A percentile compares a stretch with the other conserved stretches of the same genome.
These are phyloP conservation scores for Megalops cyprinoides DNA, from an alignment of 2,797 vertebrate genomes.

Conservation along the genomic window DNA sequence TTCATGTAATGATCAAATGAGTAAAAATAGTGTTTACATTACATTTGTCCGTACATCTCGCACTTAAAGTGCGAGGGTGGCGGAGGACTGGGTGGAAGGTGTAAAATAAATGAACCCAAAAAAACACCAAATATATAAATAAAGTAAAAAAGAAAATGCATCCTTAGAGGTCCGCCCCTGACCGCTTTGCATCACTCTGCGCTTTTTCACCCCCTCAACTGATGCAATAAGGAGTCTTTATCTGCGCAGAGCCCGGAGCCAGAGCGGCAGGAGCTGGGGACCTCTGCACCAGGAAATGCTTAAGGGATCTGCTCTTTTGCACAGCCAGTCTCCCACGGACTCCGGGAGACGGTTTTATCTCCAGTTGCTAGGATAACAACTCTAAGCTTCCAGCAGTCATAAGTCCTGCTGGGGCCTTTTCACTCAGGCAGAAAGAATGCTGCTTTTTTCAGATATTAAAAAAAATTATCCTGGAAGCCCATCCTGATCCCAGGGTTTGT, in stretches of 20 bases:
- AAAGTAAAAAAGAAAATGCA: slow-evolving; percentile 38
- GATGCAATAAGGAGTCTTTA: slow-evolving; percentile 65
- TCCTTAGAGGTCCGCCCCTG: slow-evolving; percentile 63
- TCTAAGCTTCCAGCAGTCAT: slow-evolving; percentile 62
- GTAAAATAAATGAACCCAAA: slow-evolving; percentile 22
- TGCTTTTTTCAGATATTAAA: slow-evolving; percentile 34
- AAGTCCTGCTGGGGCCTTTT: slow-evolving; percentile 54
- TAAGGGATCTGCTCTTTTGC: slow-evolving; percentile 64
- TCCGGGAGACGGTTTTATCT: slow-evolving; percentile 67
- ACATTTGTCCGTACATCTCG: background rate
- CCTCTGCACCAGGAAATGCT: slow-evolving; percentile 73
- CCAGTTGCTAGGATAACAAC: slow-evolving; percentile 68
- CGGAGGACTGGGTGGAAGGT: slow-evolving; percentile 14
- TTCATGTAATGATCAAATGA: background rate
- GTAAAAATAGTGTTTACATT: background rate
- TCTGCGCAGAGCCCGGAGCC: slow-evolving; percentile 64
- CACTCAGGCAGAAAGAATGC: slow-evolving; percentile 48
- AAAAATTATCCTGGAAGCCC: slow-evolving; percentile 46
- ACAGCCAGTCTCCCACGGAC: slow-evolving; percentile 64
- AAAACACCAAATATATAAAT: slow-evolving; percentile 33
- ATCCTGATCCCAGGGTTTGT: slow-evolving; percentile 38
- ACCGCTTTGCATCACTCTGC: slow-evolving; percentile 61
- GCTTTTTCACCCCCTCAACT: slow-evolving; percentile 59
- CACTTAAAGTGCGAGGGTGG: background rate
- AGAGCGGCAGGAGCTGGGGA: slow-evolving; percentile 59